These are phyloP conservation scores for Spinibarbus caldwelli DNA, from an alignment of 2,797 vertebrate genomes.

Conservation along the genomic window DNA sequence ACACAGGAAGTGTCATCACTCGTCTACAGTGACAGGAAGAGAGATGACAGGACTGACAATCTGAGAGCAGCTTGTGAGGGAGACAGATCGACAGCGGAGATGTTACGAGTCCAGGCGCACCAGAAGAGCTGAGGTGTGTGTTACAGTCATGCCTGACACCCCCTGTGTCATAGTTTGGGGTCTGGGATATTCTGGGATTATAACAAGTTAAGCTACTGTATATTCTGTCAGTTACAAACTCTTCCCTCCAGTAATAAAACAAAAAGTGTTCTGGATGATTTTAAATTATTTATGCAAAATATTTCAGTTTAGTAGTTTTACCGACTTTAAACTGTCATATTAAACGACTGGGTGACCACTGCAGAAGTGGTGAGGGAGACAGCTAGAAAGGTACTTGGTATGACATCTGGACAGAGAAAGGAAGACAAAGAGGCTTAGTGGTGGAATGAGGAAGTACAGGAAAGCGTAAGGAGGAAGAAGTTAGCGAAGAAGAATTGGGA, in stretches of 20 bases:
- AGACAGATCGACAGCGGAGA: conserved; percentile 22
- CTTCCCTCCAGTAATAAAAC: background rate
- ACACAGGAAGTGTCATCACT: conserved; percentile 19
- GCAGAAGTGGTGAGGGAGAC: too few species aligned
- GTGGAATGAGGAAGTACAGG: too few species aligned
- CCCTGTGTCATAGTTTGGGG: background rate
- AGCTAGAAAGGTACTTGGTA: too few species aligned
- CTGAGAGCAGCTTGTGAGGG: too few species aligned
- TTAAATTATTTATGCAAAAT: background rate
- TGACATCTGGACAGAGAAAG: too few species aligned
- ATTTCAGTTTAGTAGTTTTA: background rate
- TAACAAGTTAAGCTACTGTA: background rate
- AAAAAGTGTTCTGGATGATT: background rate
- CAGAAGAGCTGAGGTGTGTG: conserved; percentile 23
- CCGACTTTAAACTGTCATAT: background rate
- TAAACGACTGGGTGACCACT: too few species aligned
- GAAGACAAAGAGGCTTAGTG: too few species aligned
- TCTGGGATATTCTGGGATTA: background rate
- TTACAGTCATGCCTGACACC: background rate
- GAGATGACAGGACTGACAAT: too few species aligned
- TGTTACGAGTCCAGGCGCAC: background rate
- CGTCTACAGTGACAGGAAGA: conserved; percentile 16
- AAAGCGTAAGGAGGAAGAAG: too few species aligned
- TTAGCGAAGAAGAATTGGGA: too few species aligned
- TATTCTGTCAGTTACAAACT: background rate